These are phyloP conservation scores for Lasioglossum marginatum DNA, from an alignment of 2,888 invertebrate species.

Conservation along the genomic window DNA sequence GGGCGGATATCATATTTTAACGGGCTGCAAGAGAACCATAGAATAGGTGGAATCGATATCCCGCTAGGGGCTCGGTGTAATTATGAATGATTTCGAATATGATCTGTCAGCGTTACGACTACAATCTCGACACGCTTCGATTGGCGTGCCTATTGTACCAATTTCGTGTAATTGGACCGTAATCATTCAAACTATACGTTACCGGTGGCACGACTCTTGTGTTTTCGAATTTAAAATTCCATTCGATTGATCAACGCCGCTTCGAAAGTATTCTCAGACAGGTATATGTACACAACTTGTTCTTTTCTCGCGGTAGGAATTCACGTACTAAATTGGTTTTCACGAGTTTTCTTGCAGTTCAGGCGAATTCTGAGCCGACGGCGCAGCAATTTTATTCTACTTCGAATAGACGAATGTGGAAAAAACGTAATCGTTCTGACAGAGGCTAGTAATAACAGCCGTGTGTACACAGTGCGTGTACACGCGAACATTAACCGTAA, in stretches of 20 bases:
- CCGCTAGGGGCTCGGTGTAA: constrained; percentile 64
- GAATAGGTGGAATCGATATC: constrained; percentile 60
- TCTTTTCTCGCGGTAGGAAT: neutral
- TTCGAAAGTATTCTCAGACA: neutral
- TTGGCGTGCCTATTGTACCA: constrained; percentile 35
- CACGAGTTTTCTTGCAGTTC: neutral
- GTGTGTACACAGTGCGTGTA: constrained; percentile 18
- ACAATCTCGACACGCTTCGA: constrained; percentile 36
- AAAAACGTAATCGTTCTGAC: neutral
- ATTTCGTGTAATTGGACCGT: constrained; percentile 26
- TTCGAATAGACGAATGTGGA: neutral
- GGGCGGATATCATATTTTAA: constrained; percentile 60
- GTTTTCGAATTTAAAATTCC: neutral
- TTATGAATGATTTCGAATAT: constrained; percentile 64
- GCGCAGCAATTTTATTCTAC: constrained; percentile 1
- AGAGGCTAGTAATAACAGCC: neutral
- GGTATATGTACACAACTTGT: no score
- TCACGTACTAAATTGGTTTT: neutral
- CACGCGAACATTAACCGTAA: constrained; percentile 17
- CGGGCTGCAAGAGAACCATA: constrained; percentile 29
- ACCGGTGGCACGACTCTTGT: neutral
- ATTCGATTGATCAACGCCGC: neutral
- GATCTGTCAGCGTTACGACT: constrained; percentile 59
- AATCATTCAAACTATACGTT: constrained; percentile 9
- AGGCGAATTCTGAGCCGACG: neutral